Evolutionary conservation across 2,113 vertebrate genomes (phyloP).

Genomic region (Okapia johnstoni): DNA sequence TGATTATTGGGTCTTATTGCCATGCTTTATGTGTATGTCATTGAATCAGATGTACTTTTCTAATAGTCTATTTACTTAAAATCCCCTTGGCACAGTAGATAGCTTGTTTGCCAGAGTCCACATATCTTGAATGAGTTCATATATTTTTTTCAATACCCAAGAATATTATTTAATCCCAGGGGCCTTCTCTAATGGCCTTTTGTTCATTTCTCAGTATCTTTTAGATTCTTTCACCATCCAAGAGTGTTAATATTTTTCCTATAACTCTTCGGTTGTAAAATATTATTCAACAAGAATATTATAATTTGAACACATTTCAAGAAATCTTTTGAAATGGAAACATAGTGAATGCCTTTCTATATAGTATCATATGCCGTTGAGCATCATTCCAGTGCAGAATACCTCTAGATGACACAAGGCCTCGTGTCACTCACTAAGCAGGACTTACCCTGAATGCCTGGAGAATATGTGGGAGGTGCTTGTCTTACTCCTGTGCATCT

Average conservation of each 20-base stretch:
- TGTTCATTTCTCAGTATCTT: constrained; percentile 77
- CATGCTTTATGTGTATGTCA: not conserved
- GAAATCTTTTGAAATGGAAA: constrained; percentile 62
- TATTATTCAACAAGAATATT: constrained; percentile 66
- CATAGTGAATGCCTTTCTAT: not conserved
- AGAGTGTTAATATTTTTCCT: constrained; percentile 65
- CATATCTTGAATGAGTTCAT: constrained; percentile 54
- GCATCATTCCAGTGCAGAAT: constrained; percentile 8
- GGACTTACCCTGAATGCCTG: not conserved
- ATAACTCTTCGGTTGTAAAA: constrained; percentile 66
- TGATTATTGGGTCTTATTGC: not conserved
- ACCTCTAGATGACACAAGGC: not conserved
- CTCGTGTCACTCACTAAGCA: not conserved
- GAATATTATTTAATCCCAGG: constrained; percentile 67
- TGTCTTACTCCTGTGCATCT: not conserved
- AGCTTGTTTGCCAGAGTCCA: constrained; percentile 19
- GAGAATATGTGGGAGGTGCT: not conserved
- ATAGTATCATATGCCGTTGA: constrained; percentile 22
- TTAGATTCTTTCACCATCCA: constrained; percentile 53
- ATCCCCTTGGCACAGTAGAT: constrained; percentile 1
- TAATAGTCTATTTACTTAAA: not conserved
- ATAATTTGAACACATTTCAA: constrained; percentile 47
- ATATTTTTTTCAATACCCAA: constrained; percentile 48
- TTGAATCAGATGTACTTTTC: not conserved
- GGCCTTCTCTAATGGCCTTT: constrained; percentile 56